Conservation (phyloP, 2,797 vertebrate species). For the Gephyroberyx darwinii region DNA sequence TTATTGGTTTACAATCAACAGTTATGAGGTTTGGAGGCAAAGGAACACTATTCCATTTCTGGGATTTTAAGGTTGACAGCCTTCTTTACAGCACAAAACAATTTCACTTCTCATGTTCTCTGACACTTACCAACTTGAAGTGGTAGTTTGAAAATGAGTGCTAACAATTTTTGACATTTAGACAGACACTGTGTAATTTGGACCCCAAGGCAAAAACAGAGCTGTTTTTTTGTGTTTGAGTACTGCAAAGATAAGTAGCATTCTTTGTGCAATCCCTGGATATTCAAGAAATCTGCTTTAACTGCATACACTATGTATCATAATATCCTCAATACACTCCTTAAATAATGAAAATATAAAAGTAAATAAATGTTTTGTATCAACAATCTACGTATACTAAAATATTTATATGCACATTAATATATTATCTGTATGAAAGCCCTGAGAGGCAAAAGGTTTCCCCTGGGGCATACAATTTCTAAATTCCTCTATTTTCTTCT, state of each 20-base stretch:
- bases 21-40: conserved; percentile 29
- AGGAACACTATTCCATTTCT: conserved; percentile 11
- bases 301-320: conserved; percentile 8
- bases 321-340: background rate
- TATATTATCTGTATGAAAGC: too few species aligned
- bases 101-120: conserved; percentile 33
- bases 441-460: too few species aligned
- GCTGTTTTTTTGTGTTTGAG: conserved; percentile 50
- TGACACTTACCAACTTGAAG: conserved; percentile 29
- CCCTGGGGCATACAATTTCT: too few species aligned
- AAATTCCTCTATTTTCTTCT: too few species aligned
- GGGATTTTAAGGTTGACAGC: conserved; percentile 23
- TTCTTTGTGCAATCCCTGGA: conserved; percentile 14
- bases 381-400: background rate
- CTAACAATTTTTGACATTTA: conserved; percentile 60
- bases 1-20: conserved; percentile 20
- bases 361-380: too few species aligned
- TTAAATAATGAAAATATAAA: conserved; percentile 4
- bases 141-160: conserved; percentile 49
- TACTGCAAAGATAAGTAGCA: conserved; percentile 26
- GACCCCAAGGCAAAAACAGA: conserved; percentile 38
- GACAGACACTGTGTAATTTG: conserved; percentile 46
- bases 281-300: conserved; percentile 14
- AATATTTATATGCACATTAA: background rate
- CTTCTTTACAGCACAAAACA: conserved; percentile 28